Base-by-base conservation (phyloP, 2,113 vertebrate genomes). In the Odobenus rosmarus region DNA sequence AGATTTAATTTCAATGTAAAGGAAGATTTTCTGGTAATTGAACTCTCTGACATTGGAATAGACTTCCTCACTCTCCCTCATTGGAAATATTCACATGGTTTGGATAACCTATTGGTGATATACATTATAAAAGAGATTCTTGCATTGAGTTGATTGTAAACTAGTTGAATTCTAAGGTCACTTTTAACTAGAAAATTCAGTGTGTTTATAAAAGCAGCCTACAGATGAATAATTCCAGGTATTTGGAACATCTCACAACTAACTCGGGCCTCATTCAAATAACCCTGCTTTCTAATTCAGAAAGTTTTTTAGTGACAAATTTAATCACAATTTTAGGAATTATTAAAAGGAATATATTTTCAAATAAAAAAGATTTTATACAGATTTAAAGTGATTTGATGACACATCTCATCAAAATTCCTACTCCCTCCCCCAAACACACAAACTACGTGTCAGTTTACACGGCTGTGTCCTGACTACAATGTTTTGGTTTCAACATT, bases 261-360 rank as follows among this genome's bases (percentile, higher is more conserved):
- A 64, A 87, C 46, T 79, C 21, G 88, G 7, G 31, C 1, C 62
- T 61, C 36, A 36, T 71, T 95, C 33, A 72, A 49, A 33, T 90
- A 95, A 64, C 7, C 14, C 24, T 79, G 12, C 23, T 95, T 82
- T 89, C 33, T 89, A 67, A 39, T 88, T 91, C 46, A 80, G 49
- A 31, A 94, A 89, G 57, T 12, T 59, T 72, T 93, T 93, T 93
- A 46, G 21, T 76, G 83, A 55, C 12, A 90, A 33, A 31, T 96
- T 82, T 76, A 90, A 81, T 76, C n/a, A 89, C 15, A 87, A 4
- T 79, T 53, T 95, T n/a, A 91, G 96, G 67, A 94, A 79, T 67
- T 94, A 72, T 88, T 84, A 64, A 89, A 93, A 95, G 85, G 31
- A 59, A 59, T 79, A 88, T n/a, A 7, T 92, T 94, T 95, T 97